Base-by-base conservation (phyloP, 2,888 invertebrate genomes). In the Sinodicranocentrus sp. region DNA sequence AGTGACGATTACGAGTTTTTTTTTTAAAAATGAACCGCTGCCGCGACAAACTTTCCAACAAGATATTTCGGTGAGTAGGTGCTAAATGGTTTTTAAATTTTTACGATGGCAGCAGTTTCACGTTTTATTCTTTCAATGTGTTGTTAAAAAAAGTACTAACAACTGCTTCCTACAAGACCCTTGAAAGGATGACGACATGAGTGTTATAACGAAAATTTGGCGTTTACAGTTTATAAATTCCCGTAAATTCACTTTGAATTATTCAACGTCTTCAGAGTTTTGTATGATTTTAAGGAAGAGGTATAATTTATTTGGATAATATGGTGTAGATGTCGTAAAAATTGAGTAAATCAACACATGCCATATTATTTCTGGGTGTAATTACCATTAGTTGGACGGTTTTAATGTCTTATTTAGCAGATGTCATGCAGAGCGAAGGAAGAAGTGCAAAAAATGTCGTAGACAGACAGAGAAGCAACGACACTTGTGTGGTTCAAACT, bases 401-500 rank as follows among this genome's bases (percentile, higher is more conserved):
- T 39, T 23, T 57, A 57, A 57, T 57, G 25, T 57, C 57, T 25
- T 57, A 57, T 57, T 57, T 57, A 57, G 57, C 25, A 3, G 15
- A 25, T 23, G 25, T 25, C 2, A 19, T 52, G 19, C n/a, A 13
- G 1, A 13, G 5, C 39, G 13, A 13, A 39, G 39, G 39, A 5
- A 39, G n/a, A 8, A 13, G 39, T 39, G 39, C 13, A 39, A 39
- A 39, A 39, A n/a, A n/a, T n/a, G n/a, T n/a, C n/a, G n/a, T n/a
- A n/a, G n/a, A 39, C 13, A 39, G 39, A 13, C 5, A 39, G 39
- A 39, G 39, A 39, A 39, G 13, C 13, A n/a, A 39, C 13, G 39
- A 39, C 39, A 39, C 39, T n/a, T n/a, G n/a, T n/a, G n/a, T n/a
- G n/a, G 13, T 39, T 39, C 6, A 8, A 5, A 39, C 39, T 8